Conservation (phyloP, 2,113 vertebrate genomes). For the Platanista minor region DNA sequence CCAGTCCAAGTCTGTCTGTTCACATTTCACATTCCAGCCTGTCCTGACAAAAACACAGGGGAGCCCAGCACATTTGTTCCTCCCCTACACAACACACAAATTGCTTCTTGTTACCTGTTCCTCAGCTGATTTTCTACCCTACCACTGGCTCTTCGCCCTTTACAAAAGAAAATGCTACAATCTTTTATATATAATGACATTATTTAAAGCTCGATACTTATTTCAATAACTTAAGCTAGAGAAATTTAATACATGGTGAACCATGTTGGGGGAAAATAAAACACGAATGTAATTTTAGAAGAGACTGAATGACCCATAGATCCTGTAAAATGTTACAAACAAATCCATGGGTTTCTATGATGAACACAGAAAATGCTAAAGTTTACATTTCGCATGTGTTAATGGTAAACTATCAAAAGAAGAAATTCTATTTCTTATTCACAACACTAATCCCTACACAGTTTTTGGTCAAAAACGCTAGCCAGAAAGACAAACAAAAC, state of each 20-base stretch:
- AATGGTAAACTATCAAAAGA: neutral
- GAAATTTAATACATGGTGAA: neutral
- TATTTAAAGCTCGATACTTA: neutral
- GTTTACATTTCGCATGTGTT: neutral
- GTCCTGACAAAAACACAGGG: neutral
- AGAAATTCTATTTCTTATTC: slow-evolving; percentile 19
- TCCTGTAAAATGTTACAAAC: neutral
- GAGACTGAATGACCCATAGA: neutral
- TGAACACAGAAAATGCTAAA: neutral
- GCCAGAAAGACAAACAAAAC: neutral
- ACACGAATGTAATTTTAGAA: neutral
- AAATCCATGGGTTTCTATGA: neutral
- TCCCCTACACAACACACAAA: neutral
- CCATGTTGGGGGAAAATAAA: neutral
- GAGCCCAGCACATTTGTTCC: neutral
- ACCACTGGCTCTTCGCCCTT: neutral
- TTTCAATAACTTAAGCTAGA: slow-evolving; percentile 15
- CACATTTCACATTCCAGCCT: neutral
- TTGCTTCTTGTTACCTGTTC: neutral
- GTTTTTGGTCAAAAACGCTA: neutral
- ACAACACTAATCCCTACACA: neutral
- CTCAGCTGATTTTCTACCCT: neutral
- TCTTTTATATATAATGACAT: neutral
- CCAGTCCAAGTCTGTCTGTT: neutral
- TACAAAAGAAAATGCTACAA: neutral